Conservation (phyloP, 2,113 vertebrate species). For the Corynorhinus townsendii region DNA sequence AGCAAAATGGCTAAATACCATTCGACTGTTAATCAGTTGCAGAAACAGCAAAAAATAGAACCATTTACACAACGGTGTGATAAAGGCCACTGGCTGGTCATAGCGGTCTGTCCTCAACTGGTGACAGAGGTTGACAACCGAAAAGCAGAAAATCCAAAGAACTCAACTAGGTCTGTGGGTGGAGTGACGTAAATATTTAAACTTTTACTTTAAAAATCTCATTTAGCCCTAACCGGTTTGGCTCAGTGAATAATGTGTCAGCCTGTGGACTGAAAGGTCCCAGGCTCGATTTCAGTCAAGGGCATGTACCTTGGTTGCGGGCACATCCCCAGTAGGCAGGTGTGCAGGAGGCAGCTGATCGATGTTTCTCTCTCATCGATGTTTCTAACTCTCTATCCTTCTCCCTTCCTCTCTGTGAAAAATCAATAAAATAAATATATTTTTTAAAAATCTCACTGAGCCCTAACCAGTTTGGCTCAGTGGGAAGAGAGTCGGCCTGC, state of each 20-base stretch:
- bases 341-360: background rate
- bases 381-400: no score
- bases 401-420: no score
- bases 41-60: background rate
- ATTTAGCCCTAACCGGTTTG: background rate
- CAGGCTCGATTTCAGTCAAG: no score
- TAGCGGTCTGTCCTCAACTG: background rate
- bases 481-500: no score
- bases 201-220: background rate
- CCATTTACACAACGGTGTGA: background rate
- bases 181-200: background rate
- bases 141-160: background rate
- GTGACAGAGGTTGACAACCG: background rate
- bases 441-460: background rate
- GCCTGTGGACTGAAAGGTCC: no score
- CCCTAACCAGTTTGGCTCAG: no score
- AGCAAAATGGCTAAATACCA: background rate
- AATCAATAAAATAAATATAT: no score
- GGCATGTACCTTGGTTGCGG: no score
- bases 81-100: background rate
- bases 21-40: background rate
- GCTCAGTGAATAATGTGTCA: background rate
- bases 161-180: background rate
- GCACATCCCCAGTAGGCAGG: no score
- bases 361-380: no score